A percentile compares a stretch with the other conserved stretches of the same genome.
Conservation (phyloP, 1,140 invertebrate species). For the Zaprionus davidi region DNA sequence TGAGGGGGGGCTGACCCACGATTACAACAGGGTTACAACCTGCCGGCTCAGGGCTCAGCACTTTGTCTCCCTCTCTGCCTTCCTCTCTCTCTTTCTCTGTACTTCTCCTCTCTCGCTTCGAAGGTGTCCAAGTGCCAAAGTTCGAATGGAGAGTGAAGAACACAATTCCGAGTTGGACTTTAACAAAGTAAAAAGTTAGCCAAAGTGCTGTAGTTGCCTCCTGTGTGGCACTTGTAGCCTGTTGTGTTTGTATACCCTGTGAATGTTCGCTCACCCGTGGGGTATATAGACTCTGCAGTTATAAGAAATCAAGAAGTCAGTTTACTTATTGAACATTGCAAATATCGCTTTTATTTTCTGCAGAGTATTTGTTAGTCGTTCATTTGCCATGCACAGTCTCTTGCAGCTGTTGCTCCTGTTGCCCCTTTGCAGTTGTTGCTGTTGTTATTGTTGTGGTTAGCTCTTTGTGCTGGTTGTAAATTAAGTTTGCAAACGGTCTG, state of each 20-base stretch:
- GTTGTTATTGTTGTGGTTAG: conserved; percentile 34
- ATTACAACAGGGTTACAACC: conserved; percentile 32
- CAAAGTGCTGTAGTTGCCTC: conserved; percentile 35
- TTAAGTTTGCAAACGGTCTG: conserved; percentile 77
- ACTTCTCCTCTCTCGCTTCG: background rate
- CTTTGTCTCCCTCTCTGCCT: background rate
- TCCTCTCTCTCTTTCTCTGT: background rate
- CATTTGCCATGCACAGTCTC: background rate
- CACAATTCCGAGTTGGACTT: conserved; percentile 66
- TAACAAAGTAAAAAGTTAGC: conserved; percentile 75
- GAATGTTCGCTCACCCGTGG: no score
- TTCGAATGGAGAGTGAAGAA: conserved; percentile 29
- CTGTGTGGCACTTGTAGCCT: conserved; percentile 45
- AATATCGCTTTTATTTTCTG: no score
- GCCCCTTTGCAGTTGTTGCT: conserved; percentile 36
- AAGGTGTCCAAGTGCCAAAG: conserved; percentile 69
- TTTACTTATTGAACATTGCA: no score
- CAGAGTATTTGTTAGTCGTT: background rate
- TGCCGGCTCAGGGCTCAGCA: conserved; percentile 13
- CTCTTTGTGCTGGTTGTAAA: conserved; percentile 71
- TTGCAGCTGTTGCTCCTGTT: conserved; percentile 13
- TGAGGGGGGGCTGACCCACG: conserved; percentile 20
- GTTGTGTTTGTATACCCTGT: conserved; percentile 29
- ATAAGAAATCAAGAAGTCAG: background rate
- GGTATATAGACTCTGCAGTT: background rate